Conservation (phyloP, 2,113 vertebrate species). For the Scatophagus argus region DNA sequence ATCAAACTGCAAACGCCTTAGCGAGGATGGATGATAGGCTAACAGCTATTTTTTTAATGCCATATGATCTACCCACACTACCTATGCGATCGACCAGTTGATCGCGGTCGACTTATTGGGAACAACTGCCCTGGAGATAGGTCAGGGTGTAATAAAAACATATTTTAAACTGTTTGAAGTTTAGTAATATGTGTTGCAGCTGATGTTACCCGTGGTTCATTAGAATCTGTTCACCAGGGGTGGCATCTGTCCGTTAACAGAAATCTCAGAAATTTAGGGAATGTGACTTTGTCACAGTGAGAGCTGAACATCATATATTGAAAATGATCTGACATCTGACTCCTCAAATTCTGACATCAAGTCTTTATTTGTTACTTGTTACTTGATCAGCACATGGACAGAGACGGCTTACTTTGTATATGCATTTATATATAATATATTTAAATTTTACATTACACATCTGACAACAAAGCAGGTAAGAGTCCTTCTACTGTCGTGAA, state of each 20-base stretch:
- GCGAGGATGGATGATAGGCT: too few species aligned
- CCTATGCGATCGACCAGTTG: too few species aligned
- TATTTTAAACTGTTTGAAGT: background rate
- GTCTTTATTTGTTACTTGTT: constrained; percentile 79
- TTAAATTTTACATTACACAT: constrained; percentile 79
- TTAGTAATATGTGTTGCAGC: background rate
- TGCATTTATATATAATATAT: constrained; percentile 78
- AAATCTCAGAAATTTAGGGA: background rate
- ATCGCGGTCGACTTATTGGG: too few species aligned
- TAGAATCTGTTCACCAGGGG: background rate
- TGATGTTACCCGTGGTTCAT: background rate
- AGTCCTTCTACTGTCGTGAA: constrained; percentile 73
- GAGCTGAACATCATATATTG: background rate
- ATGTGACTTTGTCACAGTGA: background rate
- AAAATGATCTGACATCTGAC: constrained; percentile 16
- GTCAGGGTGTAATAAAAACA: background rate
- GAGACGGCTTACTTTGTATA: constrained; percentile 75
- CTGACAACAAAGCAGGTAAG: constrained; percentile 75
- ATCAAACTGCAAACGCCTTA: too few species aligned
- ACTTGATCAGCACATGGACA: constrained; percentile 82
- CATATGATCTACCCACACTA: too few species aligned
- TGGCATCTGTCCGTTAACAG: background rate
- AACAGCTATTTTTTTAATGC: too few species aligned
- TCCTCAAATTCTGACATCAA: constrained; percentile 37
- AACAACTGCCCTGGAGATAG: too few species aligned